phyloP scores from a whole-genome alignment of 1,140 invertebrate species.

The Bombus superbus region DNA sequence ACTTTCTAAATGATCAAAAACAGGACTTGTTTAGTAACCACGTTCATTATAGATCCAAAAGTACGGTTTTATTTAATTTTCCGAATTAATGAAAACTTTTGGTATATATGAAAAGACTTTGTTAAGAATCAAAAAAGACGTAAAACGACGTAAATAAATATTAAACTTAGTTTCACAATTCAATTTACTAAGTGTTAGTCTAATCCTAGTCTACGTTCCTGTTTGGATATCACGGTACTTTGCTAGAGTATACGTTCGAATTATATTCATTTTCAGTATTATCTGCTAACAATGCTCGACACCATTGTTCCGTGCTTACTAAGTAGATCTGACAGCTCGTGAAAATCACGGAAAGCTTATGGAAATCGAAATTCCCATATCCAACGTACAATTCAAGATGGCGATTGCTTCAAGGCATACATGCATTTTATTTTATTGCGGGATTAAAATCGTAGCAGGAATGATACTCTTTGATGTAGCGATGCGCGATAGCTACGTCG shows the following conservation, averaged over 20 bases:
- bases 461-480: constrained; percentile 10
- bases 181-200: background rate
- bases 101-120: background rate
- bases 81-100: background rate
- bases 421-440: constrained; percentile 3
- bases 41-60: too few relatives aligned
- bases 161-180: background rate
- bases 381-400: background rate
- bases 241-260: background rate
- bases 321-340: background rate
- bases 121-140: background rate
- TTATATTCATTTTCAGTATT: background rate
- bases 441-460: constrained; percentile 2
- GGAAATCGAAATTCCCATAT: background rate
- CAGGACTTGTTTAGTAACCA: too few relatives aligned
- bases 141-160: background rate
- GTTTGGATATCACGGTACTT: background rate
- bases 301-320: background rate
- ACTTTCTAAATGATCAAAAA: too few relatives aligned
- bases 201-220: background rate
- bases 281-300: background rate
- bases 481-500: background rate
- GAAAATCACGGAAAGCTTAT: constrained; percentile 1
- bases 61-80: background rate
- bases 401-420: background rate